These are phyloP conservation scores for Ctenodactylus gundi DNA, from an alignment of 2,113 vertebrate genomes.

Conservation along the genomic window DNA sequence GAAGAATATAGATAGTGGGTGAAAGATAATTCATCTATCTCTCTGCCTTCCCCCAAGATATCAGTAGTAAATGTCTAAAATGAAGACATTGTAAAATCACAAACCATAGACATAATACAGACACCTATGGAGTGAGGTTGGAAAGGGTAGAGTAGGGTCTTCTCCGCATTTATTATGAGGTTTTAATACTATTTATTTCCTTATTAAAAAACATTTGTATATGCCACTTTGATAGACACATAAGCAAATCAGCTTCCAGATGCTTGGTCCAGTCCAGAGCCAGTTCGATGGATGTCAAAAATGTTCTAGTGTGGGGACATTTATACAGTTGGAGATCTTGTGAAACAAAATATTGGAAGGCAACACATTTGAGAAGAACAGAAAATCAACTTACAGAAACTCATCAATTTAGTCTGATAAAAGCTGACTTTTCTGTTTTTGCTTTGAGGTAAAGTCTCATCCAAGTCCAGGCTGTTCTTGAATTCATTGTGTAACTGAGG, in stretches of 20 bases:
- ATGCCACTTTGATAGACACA: neutral
- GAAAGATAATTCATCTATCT: neutral
- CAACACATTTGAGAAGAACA: neutral
- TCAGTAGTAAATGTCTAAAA: neutral
- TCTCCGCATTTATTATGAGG: neutral
- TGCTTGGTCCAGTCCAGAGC: neutral
- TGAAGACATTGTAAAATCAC: neutral
- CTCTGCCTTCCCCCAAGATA: neutral
- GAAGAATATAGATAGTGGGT: neutral
- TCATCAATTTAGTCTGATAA: neutral
- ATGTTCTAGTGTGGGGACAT: neutral
- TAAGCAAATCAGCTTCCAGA: neutral
- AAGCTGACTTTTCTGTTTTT: neutral
- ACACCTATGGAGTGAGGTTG: neutral
- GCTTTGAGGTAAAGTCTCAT: neutral
- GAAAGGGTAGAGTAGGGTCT: neutral
- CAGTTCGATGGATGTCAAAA: neutral
- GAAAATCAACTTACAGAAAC: neutral
- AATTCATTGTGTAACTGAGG: neutral
- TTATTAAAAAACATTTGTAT: neutral
- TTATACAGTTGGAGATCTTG: neutral
- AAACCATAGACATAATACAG: neutral
- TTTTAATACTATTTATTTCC: neutral
- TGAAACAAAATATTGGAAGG: neutral
- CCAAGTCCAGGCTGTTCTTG: neutral